Base-by-base conservation (phyloP, 2,113 vertebrate species). In the Laticauda colubrina region DNA sequence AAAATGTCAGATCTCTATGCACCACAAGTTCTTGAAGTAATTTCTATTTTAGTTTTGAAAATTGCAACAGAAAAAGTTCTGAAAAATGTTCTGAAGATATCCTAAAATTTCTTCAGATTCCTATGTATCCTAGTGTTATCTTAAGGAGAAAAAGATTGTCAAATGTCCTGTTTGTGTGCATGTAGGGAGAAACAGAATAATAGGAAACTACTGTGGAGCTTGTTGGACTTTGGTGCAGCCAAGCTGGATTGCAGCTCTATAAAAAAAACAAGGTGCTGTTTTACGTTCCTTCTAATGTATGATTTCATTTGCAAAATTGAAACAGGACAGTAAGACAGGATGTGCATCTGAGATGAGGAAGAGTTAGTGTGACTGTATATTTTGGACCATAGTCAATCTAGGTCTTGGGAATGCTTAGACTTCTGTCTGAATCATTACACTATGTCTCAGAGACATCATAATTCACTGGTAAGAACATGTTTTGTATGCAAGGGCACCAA, bases 191-290 rank as follows among this genome's bases (percentile, higher is more conserved):
- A 43, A 45, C 29, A 45, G 90, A 29, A 39, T 2, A 85, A 91
- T 54, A 43, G 81, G 51, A 91, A 15, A 26, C 51, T 21, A 55
- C n/a, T 91, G 69, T 91, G 34, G 23, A 85, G 69, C n/a, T 55
- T 26, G 15, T 6, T 8, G 14, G 53, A 4, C 55, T 45, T 56
- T 18, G 11, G 29, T 85, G 14, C 5, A 18, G 90, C 53, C 69
- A 91, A 91, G 21, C 56, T 91, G 69, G 90, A 91, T 14, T 56
- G 90, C n/a, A 24, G 64, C 75, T 91, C 53, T 39, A 85, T 18
- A 45, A 43, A 85, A 39, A 26, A 6, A 54, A 69, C 7, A 39
- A 20, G 69, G 14, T 81, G 15, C 69, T 39, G 15, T 81, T 81
- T 81, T 39, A 81, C 20, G 15, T 81, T 81, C 34, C 34, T 81